Conservation (phyloP, 2,113 vertebrate genomes). For the Acanthisitta chloris region DNA sequence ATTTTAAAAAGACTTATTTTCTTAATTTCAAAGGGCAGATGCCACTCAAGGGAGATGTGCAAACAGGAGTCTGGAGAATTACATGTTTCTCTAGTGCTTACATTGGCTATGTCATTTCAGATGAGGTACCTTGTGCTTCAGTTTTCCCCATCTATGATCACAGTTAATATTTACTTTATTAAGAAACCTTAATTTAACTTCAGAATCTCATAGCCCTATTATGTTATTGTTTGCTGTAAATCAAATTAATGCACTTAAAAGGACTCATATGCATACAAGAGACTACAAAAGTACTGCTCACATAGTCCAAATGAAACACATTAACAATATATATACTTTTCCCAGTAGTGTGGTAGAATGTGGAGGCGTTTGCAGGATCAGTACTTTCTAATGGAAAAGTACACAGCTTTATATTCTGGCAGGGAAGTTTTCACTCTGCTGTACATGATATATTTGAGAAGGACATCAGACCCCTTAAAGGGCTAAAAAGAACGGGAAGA, state of each 20-base stretch:
- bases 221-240: slow-evolving; percentile 36
- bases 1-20: background rate
- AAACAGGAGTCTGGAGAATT: background rate
- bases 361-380: background rate
- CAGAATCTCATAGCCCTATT: background rate
- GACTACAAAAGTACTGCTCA: background rate
- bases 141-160: background rate
- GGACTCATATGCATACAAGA: background rate
- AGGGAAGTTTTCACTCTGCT: background rate
- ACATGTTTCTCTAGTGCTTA: background rate
- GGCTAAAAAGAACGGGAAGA: background rate
- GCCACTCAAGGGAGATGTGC: background rate
- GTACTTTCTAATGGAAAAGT: background rate
- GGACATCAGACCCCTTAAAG: background rate
- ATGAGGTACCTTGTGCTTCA: background rate
- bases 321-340: background rate
- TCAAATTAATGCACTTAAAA: slow-evolving; percentile 13
- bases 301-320: background rate
- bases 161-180: slow-evolving; percentile 19
- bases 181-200: background rate
- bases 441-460: background rate
- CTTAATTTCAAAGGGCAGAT: background rate
- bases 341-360: background rate
- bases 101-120: background rate
- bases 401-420: background rate